Evolutionary conservation across 2,888 invertebrate species (phyloP).

Genomic region (Drosophila helvetica): DNA sequence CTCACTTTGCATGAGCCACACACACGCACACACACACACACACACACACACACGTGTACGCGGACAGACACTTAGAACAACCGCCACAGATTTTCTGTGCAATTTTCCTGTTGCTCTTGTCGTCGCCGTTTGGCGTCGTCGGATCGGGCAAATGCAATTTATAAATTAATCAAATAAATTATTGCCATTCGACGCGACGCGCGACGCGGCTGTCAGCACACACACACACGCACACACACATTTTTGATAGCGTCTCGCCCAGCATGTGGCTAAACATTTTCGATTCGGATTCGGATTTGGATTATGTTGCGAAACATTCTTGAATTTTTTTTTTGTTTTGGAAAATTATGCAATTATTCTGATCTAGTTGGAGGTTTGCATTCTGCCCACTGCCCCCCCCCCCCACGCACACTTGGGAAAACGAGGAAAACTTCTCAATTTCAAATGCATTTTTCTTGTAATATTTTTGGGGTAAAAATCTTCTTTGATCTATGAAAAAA

Average conservation of each 20-base stretch:
- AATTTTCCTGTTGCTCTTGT: conserved; percentile 75
- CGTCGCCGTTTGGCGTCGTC: conserved; percentile 48
- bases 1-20: conserved; percentile 76
- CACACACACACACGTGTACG: conserved; percentile 15
- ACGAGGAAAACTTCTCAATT: no score
- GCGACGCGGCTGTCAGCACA: conserved; percentile 9
- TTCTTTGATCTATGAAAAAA: no score
- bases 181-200: conserved; percentile 66
- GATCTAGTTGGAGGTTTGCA: not conserved
- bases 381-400: no score
- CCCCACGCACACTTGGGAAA: no score
- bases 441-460: no score
- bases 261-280: conserved; percentile 1
- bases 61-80: conserved; percentile 34
- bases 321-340: not conserved
- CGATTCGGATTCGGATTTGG: not conserved
- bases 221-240: not conserved
- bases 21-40: conserved; percentile 17
- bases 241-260: not conserved
- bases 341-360: not conserved
- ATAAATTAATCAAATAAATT: conserved; percentile 79
- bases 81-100: conserved; percentile 45
- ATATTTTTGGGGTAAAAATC: no score
- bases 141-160: conserved; percentile 64
- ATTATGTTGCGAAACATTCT: not conserved